Conservation (phyloP, 1,140 invertebrate species). For the Thaumatotibia leucotreta region DNA sequence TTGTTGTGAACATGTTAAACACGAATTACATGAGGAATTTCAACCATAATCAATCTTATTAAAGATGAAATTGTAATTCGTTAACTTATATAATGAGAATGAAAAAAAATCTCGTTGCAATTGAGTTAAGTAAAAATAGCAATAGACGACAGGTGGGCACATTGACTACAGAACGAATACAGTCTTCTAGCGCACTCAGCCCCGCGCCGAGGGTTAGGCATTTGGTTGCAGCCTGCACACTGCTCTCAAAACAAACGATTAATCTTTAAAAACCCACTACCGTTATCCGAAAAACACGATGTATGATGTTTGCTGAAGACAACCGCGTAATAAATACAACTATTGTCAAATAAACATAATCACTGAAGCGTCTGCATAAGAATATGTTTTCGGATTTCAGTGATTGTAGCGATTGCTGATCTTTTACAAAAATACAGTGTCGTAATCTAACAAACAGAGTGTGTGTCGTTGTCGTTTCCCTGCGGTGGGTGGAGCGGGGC, state of each 20-base stretch:
- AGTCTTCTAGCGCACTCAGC: constrained; percentile 31
- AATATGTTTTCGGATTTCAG: not conserved
- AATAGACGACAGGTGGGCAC: constrained; percentile 59
- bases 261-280: not conserved
- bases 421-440: not conserved
- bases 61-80: not conserved
- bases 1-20: not conserved
- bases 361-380: not conserved
- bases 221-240: not conserved
- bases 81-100: not conserved
- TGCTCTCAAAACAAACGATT: not conserved
- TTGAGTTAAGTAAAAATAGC: constrained; percentile 31
- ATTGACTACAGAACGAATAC: constrained; percentile 56
- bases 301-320: not conserved
- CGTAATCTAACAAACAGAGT: not conserved
- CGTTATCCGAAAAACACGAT: not conserved
- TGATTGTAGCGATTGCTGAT: not conserved
- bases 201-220: constrained; percentile 25
- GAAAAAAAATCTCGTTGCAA: constrained; percentile 7
- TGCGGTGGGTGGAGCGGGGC: not conserved
- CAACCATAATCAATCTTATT: not conserved
- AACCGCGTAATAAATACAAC: not conserved
- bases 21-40: not conserved
- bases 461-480: not conserved
- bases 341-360: not conserved